Base-by-base conservation (phyloP, 2,888 invertebrate species). In the Cremastobaeus sp. region DNA sequence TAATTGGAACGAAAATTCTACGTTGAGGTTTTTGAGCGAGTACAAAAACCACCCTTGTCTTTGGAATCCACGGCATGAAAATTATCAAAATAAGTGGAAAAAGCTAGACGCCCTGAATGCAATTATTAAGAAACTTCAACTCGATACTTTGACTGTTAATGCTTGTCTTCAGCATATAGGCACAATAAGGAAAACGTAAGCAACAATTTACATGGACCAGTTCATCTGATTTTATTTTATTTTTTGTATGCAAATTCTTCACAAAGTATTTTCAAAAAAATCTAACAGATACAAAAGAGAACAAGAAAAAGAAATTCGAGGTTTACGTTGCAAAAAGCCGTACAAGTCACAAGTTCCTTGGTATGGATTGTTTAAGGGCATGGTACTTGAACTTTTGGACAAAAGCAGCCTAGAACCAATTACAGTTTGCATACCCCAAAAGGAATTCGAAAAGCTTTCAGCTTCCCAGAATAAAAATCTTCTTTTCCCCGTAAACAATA, bases 41-140 rank as follows among this genome's bases (percentile, higher is more conserved):
- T 84, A 83, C 41, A 77, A 78, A 55, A 79, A 81, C 14, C 52
- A 82, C 34, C 79, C 79, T 4, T 84, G 83, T 15, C 79, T 84
- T 0, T 84, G 84, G 83, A 84, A 84, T 55, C 82, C 79, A 2
- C 74, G 76, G 45, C 59, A 81, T 39, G 55, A 21, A 25, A 37
- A 77, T 17, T 84, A 82, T 45, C 50, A 75, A 12, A 76, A 83
- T 45, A 78, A 77, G 12, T 62, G n/a, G 1, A 75, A 59, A 12
- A 83, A 82, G 50, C 71, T 76, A 14, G 66, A 76, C 47, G 81
- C 82, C 3, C 57, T 83, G 1, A 76, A 59, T 17, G 65, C 20
- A 14, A 78, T 84, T 11, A 71, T 82, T 6, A 57, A 75, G 3
- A 54, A 69, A n/a, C 72, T 83, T 4, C 70, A 76, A 25, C 43